Base-by-base conservation (phyloP, 2,797 vertebrate species). In the Pteropus rufus region DNA sequence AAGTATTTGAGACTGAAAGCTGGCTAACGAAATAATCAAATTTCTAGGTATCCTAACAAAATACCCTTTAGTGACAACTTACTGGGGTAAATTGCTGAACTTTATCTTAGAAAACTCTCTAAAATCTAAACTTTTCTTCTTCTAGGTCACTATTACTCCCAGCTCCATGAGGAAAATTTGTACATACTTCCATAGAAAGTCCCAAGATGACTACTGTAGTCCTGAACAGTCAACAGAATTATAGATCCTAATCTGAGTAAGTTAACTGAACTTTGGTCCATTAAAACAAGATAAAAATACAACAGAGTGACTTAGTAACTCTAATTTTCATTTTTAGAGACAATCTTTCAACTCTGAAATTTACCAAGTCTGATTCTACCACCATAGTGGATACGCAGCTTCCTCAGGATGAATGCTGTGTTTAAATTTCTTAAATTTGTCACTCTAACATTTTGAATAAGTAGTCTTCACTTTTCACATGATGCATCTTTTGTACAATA, bases 101-200 rank as follows among this genome's bases (percentile, higher is more conserved):
- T 91, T 93, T 49, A 23, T 94, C 49, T 69, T 85, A 77, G n/a
- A n/a, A 52, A 72, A 72, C 49, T 87, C 36, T 83, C 92, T 96
- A 64, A 97, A 82, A 73, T 95, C 77, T 85, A 19, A 46, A 26
- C 67, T 95, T 96, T 93, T 81, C 69, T 90, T 96, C 73, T 73
- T 90, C 84, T 97, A 99, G 98, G 96, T 97, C 95, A 87, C 97
- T 81, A 95, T 97, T 75, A 98, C 99, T 21, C 99, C 99, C 26
- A 98, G 97, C 91, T 99, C 98, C 94, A 99, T 99, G 98, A 99
- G 99, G 98, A 99, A 99, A 98, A 99, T 99, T 98, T 99, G 99
- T 76, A 98, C 98, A 0, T 99, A 99, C 98, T 99, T 99, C 95
- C 98, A 98, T 14, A 99, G 98, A 98, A 99, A 98, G 75, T 97